These are phyloP conservation scores for Xerus inauris DNA, from an alignment of 2,113 vertebrate species.

Conservation along the genomic window DNA sequence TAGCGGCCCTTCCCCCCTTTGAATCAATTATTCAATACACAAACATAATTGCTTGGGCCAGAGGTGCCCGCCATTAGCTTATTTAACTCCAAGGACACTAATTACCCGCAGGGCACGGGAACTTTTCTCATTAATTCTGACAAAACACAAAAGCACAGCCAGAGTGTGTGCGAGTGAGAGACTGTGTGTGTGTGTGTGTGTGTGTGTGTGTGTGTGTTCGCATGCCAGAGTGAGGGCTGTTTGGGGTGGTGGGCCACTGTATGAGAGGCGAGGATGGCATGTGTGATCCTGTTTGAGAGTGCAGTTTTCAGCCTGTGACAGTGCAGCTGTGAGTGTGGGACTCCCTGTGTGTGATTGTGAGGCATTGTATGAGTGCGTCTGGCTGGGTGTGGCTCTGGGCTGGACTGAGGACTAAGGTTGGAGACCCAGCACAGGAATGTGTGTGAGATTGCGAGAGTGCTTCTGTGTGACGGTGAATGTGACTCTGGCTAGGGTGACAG, in stretches of 20 bases:
- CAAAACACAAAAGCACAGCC: constrained; percentile 99
- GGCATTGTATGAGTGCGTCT: neutral
- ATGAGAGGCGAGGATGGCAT: neutral
- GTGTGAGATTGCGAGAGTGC: neutral
- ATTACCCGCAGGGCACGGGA: constrained; percentile 99
- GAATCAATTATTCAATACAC: constrained; percentile 99
- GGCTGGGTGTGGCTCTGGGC: neutral
- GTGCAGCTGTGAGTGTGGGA: neutral
- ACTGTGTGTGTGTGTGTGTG: constrained; percentile 67
- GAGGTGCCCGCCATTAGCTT: constrained; percentile 99
- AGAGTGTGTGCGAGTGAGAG: constrained; percentile 90
- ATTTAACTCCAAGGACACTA: constrained; percentile 99
- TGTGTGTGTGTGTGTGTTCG: constrained; percentile 70
- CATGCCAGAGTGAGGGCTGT: constrained; percentile 48
- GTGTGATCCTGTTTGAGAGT: neutral
- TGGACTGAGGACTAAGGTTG: neutral
- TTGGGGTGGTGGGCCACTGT: neutral
- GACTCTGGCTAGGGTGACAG: neutral
- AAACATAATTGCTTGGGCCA: constrained; percentile 99
- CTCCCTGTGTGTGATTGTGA: neutral
- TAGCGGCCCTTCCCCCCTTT: constrained; percentile 99
- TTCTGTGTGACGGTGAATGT: constrained; percentile 35
- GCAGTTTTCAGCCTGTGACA: neutral
- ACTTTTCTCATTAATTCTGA: constrained; percentile 99
- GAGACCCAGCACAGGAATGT: neutral